Base-by-base conservation (phyloP, 2,888 invertebrate genomes). In the Drosophila neonasuta region DNA sequence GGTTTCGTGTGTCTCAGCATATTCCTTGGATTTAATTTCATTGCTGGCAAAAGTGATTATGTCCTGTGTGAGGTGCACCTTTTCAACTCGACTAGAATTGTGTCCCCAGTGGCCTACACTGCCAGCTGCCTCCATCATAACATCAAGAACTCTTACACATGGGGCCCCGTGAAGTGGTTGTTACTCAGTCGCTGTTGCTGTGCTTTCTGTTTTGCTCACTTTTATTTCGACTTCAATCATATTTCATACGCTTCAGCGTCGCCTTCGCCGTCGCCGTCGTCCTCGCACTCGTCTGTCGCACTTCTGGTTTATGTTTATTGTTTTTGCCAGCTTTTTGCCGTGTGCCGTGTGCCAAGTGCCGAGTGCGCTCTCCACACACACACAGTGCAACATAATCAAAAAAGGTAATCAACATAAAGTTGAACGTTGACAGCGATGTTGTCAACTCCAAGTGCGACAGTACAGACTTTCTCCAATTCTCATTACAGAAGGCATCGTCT, bases 381-480 rank as follows among this genome's bases (percentile, higher is more conserved):
- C 71, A 68, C 74, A 71, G 70, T 74, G 79, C 79, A 74, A 80
- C 88, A 83, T 86, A 87, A 87, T 87, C 86, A 86, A 84, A 86
- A 88, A 86, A 88, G 88, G 86, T 77, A 87, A 87, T 87, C 86
- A 87, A 87, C 87, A 87, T 88, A 86, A 87, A 87, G 77, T 77
- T 85, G 79, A 76, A 62, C 83, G 85, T 71, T 74, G 87, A 80
- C 81, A 84, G 81, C 79, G 49, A 68, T 71, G 74, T 75, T 77
- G 79, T 74, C 78, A 79, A 75, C 74, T 74, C 72, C 51, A 63
- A 67, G 63, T 58, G 58, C 60, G 59, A 51, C 65, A 51, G 62
- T 59, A 61, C 71, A 71, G 32, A 41, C 61, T 62, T 36, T 36
- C 66, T 78, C 59, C 69, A 71, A 55, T 71, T 81, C 82, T 68